Percentiles rank a stretch among this genome's conserved stretches.
Evolutionary conservation across 2,113 vertebrate species (phyloP).

Genomic region (Thunnus thynnus): DNA sequence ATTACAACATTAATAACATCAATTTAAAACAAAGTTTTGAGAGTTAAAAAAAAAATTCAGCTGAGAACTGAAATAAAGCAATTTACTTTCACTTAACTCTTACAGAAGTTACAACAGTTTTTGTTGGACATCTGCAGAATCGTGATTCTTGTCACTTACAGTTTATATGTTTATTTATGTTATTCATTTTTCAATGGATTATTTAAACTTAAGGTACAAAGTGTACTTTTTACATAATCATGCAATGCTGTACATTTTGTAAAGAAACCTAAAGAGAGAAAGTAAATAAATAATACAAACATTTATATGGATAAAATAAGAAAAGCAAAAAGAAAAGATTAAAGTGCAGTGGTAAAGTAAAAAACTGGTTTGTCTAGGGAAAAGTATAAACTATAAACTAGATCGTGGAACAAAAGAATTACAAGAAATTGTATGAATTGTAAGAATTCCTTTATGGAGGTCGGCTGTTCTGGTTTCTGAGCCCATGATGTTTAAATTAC

Average conservation of each 20-base stretch:
- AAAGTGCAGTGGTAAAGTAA: neutral
- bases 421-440: too few relatives aligned
- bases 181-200: too few relatives aligned
- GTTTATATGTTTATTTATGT: too few relatives aligned
- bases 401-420: neutral
- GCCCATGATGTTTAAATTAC: neutral
- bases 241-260: neutral
- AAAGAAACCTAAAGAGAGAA: neutral
- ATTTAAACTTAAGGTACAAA: neutral
- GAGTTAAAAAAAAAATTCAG: neutral
- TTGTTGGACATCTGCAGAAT: too few relatives aligned
- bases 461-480: neutral
- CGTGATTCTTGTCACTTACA: too few relatives aligned
- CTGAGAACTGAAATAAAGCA: too few relatives aligned
- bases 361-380: neutral
- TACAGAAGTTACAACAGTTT: too few relatives aligned
- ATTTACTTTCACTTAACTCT: too few relatives aligned
- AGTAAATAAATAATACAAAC: neutral
- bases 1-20: too few relatives aligned
- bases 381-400: neutral
- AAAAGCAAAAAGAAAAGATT: neutral
- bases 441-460: too few relatives aligned
- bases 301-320: neutral
- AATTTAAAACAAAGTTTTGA: neutral
- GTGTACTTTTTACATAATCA: neutral